A percentile compares a stretch with the other conserved stretches of the same genome.
Evolutionary conservation across 2,888 invertebrate genomes (phyloP).

Genomic region (Mesorhabditis sp.): DNA sequence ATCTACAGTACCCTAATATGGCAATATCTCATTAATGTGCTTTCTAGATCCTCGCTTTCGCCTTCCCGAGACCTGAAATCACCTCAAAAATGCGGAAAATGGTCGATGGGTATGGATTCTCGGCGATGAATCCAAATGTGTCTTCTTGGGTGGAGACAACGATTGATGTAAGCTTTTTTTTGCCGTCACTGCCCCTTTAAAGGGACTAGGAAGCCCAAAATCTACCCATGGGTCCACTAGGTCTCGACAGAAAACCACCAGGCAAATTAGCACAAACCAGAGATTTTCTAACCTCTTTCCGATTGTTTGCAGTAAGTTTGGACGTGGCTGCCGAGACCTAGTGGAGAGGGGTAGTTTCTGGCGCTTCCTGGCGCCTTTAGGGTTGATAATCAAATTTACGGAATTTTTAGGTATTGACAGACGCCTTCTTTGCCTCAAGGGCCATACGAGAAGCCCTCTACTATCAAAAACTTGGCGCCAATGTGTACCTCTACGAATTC

Average conservation of each 20-base stretch:
- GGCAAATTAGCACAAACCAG: no score
- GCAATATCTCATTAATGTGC: neutral
- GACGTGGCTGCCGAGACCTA: no score
- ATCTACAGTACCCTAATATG: no score
- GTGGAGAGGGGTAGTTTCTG: no score
- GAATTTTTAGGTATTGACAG: neutral
- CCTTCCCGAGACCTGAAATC: neutral
- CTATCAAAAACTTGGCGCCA: neutral
- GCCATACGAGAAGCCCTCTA: neutral
- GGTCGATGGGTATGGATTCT: neutral
- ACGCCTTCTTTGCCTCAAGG: neutral
- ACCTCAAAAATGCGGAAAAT: neutral
- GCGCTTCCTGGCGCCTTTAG: no score
- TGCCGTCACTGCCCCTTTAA: no score
- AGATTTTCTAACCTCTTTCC: no score
- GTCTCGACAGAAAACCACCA: no score
- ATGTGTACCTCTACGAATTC: neutral
- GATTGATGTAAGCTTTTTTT: neutral
- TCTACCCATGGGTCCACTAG: no score
- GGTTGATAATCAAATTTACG: no score
- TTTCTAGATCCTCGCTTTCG: constrained; percentile 1
- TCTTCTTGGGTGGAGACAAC: neutral
- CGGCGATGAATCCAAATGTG: neutral
- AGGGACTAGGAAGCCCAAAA: no score
- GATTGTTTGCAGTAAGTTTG: no score